Conservation (phyloP, 2,113 vertebrate genomes). For the Mandrillus leucophaeus region DNA sequence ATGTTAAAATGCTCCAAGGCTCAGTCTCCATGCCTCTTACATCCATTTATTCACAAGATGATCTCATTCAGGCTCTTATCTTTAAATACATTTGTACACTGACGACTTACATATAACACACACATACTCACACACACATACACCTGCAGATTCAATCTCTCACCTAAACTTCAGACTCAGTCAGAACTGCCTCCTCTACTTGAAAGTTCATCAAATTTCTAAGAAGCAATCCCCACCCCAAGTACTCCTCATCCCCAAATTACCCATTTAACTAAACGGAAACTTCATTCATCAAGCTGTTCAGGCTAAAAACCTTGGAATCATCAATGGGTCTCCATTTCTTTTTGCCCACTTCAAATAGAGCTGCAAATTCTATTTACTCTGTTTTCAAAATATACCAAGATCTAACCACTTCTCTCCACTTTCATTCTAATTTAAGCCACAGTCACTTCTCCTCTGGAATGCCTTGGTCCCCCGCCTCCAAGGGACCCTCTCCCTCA, state of each 20-base stretch:
- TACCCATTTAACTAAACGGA: background rate
- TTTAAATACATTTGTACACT: background rate
- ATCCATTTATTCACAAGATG: background rate
- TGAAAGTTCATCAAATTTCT: background rate
- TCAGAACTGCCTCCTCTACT: background rate
- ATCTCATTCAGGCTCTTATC: background rate
- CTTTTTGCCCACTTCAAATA: background rate
- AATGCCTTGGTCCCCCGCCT: background rate
- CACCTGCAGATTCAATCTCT: background rate
- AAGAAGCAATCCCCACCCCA: background rate
- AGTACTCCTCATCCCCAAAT: background rate
- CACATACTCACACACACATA: background rate
- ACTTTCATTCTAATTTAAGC: background rate
- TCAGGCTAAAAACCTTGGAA: background rate
- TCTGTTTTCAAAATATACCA: background rate
- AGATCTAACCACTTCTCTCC: background rate
- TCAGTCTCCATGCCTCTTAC: background rate
- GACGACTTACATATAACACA: background rate
- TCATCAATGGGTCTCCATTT: background rate
- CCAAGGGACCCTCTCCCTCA: background rate
- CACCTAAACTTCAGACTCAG: background rate
- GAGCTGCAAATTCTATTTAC: background rate
- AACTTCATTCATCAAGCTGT: background rate
- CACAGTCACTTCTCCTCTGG: background rate
- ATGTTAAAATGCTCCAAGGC: background rate